Evolutionary conservation across 2,888 invertebrate genomes (phyloP), one percentile per base, ranked within the genome.

Genomic region (Xanthorhoe spadicearia): DNA sequence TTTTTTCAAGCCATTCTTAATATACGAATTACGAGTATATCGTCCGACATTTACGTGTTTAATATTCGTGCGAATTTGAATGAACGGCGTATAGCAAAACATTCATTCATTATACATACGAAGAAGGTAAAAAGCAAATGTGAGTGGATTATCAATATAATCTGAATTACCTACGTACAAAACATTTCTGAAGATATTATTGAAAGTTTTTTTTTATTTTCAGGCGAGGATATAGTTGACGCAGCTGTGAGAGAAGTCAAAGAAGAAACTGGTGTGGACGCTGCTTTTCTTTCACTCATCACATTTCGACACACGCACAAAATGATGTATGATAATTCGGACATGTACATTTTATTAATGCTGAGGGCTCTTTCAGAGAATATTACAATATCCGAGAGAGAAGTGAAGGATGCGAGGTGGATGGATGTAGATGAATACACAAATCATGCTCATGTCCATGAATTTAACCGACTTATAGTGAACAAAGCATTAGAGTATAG

Each of bases 201-300:
- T 43, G 10, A 23, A 23, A 23, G 23, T n/a, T 13, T 48, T 8
- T n/a, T 48, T 48, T 48, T 53, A 52, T 18, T 69, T 86, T 87
- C 82, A 97, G 97, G 96, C 60, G 98, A 99, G 94, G 95, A 97
- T 82, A 93, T 99, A 48, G 90, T 95, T 32, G 95, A 95, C 70
- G 97, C 98, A 2, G 97, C 96, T 0, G 94, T 95, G 60, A 94
- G 99, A 74, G 99, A 99, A 90, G 97, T 98, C 0, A 92, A 94
- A 56, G 99, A 99, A 90, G 99, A 99, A 90, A 99, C 99, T 0
- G 97, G 97, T 51, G 94, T 99, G 43, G 86, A 94, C 51, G 94
- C 96, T 0, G 92, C 94, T 73, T 98, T 98, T 83, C 91, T 95
- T 63, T 96, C 96, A 0, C 83, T 98, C 7, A 85, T 98, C 15